Conservation (phyloP, 2,888 invertebrate genomes). For the Orthosia incerta region DNA sequence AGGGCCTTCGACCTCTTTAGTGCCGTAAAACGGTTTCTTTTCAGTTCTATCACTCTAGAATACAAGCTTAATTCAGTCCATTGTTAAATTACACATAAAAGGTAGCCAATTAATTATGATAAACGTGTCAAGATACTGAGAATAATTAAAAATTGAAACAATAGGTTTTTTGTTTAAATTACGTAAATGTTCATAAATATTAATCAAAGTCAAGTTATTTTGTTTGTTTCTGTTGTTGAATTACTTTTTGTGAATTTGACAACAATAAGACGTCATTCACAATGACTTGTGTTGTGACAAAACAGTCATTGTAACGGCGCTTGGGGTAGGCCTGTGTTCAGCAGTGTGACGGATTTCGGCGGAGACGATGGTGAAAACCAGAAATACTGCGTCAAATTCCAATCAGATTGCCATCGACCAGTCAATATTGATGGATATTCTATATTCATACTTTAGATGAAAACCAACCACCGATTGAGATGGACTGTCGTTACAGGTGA, state of each 20-base stretch:
- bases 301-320: background rate
- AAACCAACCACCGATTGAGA: no score
- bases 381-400: no score
- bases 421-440: no score
- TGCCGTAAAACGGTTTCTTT: no score
- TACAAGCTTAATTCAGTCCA: background rate
- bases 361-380: no score
- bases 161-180: constrained; percentile 15
- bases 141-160: constrained; percentile 3
- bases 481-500: no score
- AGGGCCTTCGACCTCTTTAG: no score
- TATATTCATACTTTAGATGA: no score
- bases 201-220: constrained; percentile 2
- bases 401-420: no score
- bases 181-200: constrained; percentile 18
- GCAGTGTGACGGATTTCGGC: no score
- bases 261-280: constrained; percentile 19
- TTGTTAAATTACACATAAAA: background rate
- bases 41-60: background rate
- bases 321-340: background rate
- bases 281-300: background rate
- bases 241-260: constrained; percentile 1
- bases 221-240: constrained; percentile 5
- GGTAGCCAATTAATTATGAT: background rate
- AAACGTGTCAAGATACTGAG: constrained; percentile 1